phyloP scores from a whole-genome alignment of 2,888 invertebrate genomes.

The Thereva unica region DNA sequence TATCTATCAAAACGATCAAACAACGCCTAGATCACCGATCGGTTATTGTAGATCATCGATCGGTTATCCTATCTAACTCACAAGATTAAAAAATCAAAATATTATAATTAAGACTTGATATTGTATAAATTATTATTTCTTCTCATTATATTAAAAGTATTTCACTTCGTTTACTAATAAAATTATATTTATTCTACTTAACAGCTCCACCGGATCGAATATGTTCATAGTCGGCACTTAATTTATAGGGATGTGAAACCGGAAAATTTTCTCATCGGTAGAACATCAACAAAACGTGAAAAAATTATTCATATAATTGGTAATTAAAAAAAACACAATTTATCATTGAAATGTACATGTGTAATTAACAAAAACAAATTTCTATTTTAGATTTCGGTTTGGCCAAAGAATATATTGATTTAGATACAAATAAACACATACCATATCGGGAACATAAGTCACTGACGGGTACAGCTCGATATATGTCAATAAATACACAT shows the following conservation, averaged over 20 bases:
- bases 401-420: constrained; percentile 99
- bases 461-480: constrained; percentile 98
- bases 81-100: no score
- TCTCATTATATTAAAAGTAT: no score
- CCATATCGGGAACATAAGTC: constrained; percentile 99
- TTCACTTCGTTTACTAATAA: no score
- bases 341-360: not conserved
- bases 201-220: constrained; percentile 98
- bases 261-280: constrained; percentile 99
- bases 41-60: no score
- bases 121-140: no score
- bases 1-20: no score
- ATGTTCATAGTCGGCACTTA: constrained; percentile 97
- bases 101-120: no score
- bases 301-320: constrained; percentile 99
- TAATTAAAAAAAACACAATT: constrained; percentile 54
- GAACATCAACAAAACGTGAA: constrained; percentile 95
- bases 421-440: constrained; percentile 99
- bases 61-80: no score
- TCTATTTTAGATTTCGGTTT: constrained; percentile 91
- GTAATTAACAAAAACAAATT: not conserved
- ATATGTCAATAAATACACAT: constrained; percentile 99
- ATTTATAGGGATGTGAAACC: constrained; percentile 99
- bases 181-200: constrained; percentile 14
- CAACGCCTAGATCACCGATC: no score